Conservation (phyloP, 2,113 vertebrate genomes). For the Caracal caracal region DNA sequence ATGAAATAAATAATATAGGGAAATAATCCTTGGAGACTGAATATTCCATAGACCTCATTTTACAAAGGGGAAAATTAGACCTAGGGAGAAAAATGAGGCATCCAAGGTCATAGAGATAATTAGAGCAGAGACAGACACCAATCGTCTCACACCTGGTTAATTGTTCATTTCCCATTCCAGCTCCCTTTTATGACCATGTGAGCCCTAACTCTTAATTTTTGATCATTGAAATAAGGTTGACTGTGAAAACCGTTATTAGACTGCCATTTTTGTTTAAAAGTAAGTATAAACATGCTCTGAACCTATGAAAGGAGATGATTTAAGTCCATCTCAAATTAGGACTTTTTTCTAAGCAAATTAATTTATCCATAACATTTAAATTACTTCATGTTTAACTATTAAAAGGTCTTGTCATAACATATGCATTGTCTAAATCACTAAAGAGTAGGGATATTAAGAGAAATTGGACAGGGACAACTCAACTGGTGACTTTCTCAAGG, state of each 20-base stretch:
- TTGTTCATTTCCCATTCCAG: not conserved
- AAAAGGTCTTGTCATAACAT: slow-evolving; percentile 5
- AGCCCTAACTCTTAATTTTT: not conserved
- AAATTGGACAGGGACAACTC: slow-evolving; percentile 29
- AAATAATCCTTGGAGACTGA: not conserved
- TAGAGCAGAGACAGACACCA: not conserved
- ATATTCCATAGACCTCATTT: not conserved
- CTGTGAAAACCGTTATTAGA: slow-evolving; percentile 22
- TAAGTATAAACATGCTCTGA: slow-evolving; percentile 9
- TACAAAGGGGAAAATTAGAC: not conserved
- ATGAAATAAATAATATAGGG: not conserved
- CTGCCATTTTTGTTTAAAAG: slow-evolving; percentile 56
- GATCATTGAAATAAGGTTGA: slow-evolving; percentile 33
- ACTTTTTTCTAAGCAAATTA: slow-evolving; percentile 56
- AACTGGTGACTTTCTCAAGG: slow-evolving; percentile 41
- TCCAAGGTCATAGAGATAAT: not conserved
- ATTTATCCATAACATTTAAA: slow-evolving; percentile 51
- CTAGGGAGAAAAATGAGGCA: not conserved
- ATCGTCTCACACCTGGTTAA: not conserved
- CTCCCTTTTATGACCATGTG: not conserved
- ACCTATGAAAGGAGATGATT: slow-evolving; percentile 33
- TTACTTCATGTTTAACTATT: slow-evolving; percentile 34
- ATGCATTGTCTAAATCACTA: slow-evolving; percentile 51
- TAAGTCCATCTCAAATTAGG: slow-evolving; percentile 41
- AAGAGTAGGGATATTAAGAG: slow-evolving; percentile 26